These are phyloP conservation scores for Trachelus tabidus DNA, from an alignment of 2,888 invertebrate genomes.

Conservation along the genomic window DNA sequence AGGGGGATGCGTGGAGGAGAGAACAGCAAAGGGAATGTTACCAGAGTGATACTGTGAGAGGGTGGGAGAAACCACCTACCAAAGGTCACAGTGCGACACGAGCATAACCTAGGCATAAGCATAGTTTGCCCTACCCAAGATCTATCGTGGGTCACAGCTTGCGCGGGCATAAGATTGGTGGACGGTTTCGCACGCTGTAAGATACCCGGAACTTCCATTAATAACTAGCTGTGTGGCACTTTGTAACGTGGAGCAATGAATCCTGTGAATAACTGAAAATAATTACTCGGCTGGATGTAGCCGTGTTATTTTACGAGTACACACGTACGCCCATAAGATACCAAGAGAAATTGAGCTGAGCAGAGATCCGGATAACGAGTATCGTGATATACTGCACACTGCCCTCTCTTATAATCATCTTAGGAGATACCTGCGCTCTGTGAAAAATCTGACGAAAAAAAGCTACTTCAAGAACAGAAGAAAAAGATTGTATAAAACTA, in stretches of 20 bases:
- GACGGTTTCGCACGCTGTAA: conserved; percentile 24
- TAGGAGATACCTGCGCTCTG: background rate
- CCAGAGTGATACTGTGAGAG: background rate
- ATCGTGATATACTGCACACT: background rate
- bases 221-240: conserved; percentile 37
- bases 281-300: background rate
- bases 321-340: background rate
- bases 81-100: background rate
- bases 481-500: background rate
- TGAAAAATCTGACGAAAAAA: background rate
- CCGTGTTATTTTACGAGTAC: background rate
- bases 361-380: background rate
- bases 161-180: conserved; percentile 36
- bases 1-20: background rate
- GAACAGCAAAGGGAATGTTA: background rate
- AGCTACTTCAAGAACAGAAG: background rate
- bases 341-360: background rate
- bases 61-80: background rate
- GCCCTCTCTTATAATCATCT: background rate
- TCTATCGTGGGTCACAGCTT: conserved; percentile 39
- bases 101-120: background rate
- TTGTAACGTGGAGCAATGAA: background rate
- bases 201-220: conserved; percentile 38
- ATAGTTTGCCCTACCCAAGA: conserved; percentile 19
- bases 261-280: background rate